phyloP scores from a whole-genome alignment of 2,888 invertebrate genomes.

The Dicyrtoma fusca region DNA sequence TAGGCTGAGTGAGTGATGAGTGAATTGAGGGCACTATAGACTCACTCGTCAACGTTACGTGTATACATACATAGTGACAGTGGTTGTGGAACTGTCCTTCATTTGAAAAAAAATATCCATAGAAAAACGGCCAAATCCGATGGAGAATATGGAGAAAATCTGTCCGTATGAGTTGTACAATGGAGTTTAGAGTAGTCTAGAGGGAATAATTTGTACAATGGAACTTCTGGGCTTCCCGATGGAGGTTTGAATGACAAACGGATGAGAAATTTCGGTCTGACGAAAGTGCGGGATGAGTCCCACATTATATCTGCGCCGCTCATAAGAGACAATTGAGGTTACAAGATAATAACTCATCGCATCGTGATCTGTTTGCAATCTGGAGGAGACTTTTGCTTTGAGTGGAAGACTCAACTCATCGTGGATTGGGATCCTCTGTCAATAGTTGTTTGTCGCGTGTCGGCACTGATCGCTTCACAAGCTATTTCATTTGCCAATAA shows the following conservation, averaged over 20 bases:
- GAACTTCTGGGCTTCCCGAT: not conserved
- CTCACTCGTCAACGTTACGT: not conserved
- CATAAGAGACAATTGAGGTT: not conserved
- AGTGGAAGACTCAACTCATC: not conserved
- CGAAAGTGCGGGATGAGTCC: slow-evolving; percentile 7
- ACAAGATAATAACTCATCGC: slow-evolving; percentile 10
- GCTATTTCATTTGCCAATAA: slow-evolving; percentile 27
- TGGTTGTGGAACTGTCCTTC: too few species aligned
- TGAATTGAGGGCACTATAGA: not conserved
- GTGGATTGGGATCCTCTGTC: slow-evolving; percentile 12
- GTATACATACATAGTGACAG: not conserved
- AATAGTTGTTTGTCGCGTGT: slow-evolving; percentile 24
- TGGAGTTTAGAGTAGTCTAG: not conserved
- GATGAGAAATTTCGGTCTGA: not conserved
- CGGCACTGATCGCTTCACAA: slow-evolving; percentile 17
- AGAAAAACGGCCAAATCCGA: too few species aligned
- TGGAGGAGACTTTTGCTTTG: not conserved
- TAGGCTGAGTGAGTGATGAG: not conserved
- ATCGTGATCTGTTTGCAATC: slow-evolving; percentile 8
- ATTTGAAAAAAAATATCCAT: too few species aligned
- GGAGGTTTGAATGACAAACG: slow-evolving; percentile 4
- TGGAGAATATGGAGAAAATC: not conserved
- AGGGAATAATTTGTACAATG: slow-evolving; percentile 6
- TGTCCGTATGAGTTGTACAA: not conserved
- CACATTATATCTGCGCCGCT: slow-evolving; percentile 1